Base-by-base conservation (phyloP, 2,797 vertebrate species). In the Lepus townsendii region DNA sequence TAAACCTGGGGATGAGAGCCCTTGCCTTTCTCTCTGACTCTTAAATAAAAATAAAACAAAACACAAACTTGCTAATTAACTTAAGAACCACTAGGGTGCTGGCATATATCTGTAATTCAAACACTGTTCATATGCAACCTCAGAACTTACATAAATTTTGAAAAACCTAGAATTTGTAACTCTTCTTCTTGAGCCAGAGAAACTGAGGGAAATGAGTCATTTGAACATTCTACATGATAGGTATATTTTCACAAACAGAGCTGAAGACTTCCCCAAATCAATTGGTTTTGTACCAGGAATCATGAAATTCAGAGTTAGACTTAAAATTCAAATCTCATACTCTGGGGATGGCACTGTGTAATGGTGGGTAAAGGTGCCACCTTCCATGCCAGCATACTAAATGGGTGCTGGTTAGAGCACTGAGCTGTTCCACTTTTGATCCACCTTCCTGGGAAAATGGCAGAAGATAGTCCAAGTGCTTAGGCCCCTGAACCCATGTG, bases 81-180 rank as follows among this genome's bases (percentile, higher is more conserved):
- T 57, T 14, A 77, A 93, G 32, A 30, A 89, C 86, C 32, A 95
- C 50, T 78, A 57, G 88, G 80, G 73, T 76, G 19, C 35, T 87
- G 30, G 77, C 35, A 75, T 30, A 50, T 13, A 83, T 42, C 65
- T 91, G 26, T 66, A 95, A 96, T 93, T 90, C 72, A 96, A 95
- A 75, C 83, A 82, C 30, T 42, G 10, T 83, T 50, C 60, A 73
- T 90, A 72, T 17, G 24, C 50, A 95, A 83, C 68, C 75, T 96
- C 47, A 93, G 63, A 95, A 82, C 38, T 62, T 89, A 54, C 12
- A 52, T 72, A 93, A 90, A 57, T n/a, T 76, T 84, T 6, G 9
- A 78, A 83, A 65, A 84, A 19, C 91, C 68, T 65, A 88, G 38
- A 52, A 83, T 88, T 32, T 90, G 1, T 80, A 84, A 87, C 20